Conservation (phyloP, 2,797 vertebrate genomes). For the Simalia tracyae region DNA sequence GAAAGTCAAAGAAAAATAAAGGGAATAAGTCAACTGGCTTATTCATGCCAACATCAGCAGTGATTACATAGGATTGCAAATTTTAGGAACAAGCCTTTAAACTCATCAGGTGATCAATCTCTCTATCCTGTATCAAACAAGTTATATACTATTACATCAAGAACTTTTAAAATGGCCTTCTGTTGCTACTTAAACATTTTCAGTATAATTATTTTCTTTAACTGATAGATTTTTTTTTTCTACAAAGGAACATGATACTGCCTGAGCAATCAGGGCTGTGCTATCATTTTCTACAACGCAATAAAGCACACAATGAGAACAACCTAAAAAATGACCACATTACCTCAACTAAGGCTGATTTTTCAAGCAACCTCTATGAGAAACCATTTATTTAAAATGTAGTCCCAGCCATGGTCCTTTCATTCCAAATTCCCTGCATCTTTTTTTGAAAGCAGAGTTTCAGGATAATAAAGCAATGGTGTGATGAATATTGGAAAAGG, state of each 20-base stretch:
- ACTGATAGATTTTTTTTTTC: slow-evolving; percentile 52
- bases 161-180: slow-evolving; percentile 34
- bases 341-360: slow-evolving; percentile 48
- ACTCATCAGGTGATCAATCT: not conserved
- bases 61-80: not conserved
- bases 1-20: not conserved
- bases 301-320: slow-evolving; percentile 42
- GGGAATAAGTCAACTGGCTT: not conserved
- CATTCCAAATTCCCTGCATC: slow-evolving; percentile 45
- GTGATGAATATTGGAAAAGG: slow-evolving; percentile 72
- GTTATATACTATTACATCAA: not conserved
- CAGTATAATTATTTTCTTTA: slow-evolving; percentile 39
- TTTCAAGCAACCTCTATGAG: slow-evolving; percentile 38
- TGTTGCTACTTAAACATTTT: not conserved
- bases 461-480: slow-evolving; percentile 51
- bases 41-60: not conserved
- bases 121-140: slow-evolving; percentile 3
- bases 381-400: slow-evolving; percentile 57
- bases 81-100: not conserved
- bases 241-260: slow-evolving; percentile 55
- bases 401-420: slow-evolving; percentile 34
- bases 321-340: slow-evolving; percentile 46
- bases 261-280: slow-evolving; percentile 49
- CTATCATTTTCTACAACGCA: slow-evolving; percentile 27
- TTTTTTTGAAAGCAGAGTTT: slow-evolving; percentile 62